Base-by-base conservation (phyloP, 1,140 invertebrate genomes). In the Patella vulgata region DNA sequence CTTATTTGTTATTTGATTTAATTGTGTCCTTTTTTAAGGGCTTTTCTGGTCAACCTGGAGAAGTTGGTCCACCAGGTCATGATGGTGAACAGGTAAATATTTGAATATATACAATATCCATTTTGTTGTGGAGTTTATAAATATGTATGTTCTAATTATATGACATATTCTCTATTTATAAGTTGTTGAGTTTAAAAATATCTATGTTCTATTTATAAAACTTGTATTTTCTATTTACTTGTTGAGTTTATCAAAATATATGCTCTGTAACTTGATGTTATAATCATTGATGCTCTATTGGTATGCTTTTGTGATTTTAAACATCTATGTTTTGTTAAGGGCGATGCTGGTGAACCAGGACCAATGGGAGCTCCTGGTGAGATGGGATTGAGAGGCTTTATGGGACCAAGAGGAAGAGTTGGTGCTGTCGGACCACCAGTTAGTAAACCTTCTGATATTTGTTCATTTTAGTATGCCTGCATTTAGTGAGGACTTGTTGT, bases 331-430 rank as follows among this genome's bases (percentile, higher is more conserved):
- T 46, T 68, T 43, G 57, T 43, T 47, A 56, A 83, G 81, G 92
- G 92, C 40, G 91, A 93, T 64, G 89, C 91, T 69, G 92, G 92
- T 14, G 86, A 89, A 4, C 84, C 88, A n/a, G 92, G 92, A 25
- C 81, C 89, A 44, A 87, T 89, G 1, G 93, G 92, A 14, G 73
- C 90, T 43, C 87, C 90, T 21, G 93, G 93, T 71, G 92, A 93
- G 87, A 86, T 93, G 87, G 92, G 93, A 40, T 69, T 70, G 43
- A 62, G 76, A 57, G 76, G 76, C n/a, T 73, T 78, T 39, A 88
- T 90, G 60, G 93, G 93, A 9, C 88, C 91, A 6, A 84, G 91
- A 80, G 92, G 93, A 42, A 90, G 92, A 75, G 89, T 91, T 27
- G 92, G 92, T 27, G 87, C 88, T 4, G 82, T 87, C 33, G 92